Evolutionary conservation across 2,888 invertebrate species (phyloP), one percentile per base, ranked within the genome.

Genomic region (Papilio elwesi): DNA sequence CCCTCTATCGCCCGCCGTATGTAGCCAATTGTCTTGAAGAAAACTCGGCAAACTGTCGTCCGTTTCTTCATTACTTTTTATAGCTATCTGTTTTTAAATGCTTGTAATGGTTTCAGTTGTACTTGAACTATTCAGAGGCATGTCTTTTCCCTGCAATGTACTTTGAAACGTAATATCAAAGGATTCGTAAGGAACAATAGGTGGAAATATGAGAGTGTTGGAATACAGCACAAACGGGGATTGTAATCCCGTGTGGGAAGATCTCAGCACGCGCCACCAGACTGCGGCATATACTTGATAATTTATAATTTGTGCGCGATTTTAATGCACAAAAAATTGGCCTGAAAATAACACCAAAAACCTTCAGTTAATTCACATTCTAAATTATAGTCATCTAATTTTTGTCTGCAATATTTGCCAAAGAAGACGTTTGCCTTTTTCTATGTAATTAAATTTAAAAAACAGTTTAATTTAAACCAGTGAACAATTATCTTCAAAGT

Each of bases 1-100:
- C 87, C 89, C 78, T 82, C 83, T 85, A 87, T 87, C 82, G 82
- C 81, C 83, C 82, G 78, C 83, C 86, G 84, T 84, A 82, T 87
- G 85, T 83, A 86, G 88, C 83, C 89, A 90, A 91, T 90, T 90
- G 90, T 90, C 89, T 87, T 83, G 83, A 80, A 83, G 82, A 81
- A 80, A 82, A 86, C 80, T 81, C 80, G 77, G 73, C 77, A 76
- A 76, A 79, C 78, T 71, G 78, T 78, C 74, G 75, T 78, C 76
- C 70, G 73, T 74, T 76, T 75, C 76, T 74, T 73, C 48, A 57
- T 74, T 70, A 62, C 59, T 62, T 62, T 59, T 68, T 68, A 66
- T 43, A 66, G 71, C 66, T 66, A 68, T 72, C 72, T 72, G 72
- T 72, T 72, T 68, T 72, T 68, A 72, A 72, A 67, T 48, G 63